Conservation (phyloP, 2,797 vertebrate species). For the Pseudomugil tenellus region DNA sequence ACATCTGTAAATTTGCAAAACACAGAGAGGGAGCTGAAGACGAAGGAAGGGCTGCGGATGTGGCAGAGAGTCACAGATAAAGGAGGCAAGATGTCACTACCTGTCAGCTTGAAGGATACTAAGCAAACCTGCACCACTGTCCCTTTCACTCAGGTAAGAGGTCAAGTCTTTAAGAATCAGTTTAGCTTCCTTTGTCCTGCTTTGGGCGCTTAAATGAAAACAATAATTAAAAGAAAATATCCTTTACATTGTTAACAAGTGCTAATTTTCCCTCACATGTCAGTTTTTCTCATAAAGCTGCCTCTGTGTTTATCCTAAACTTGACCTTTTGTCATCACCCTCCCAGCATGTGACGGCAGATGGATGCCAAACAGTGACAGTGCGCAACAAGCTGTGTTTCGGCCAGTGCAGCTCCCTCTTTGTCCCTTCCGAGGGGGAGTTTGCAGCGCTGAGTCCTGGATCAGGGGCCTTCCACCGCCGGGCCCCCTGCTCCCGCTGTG, state of each 20-base stretch:
- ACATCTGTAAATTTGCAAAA: conserved; percentile 46
- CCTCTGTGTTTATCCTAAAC: conserved; percentile 25
- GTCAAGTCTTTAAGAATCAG: neutral
- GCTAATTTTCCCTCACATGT: conserved; percentile 13
- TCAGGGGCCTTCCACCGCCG: conserved; percentile 31
- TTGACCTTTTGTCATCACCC: conserved; percentile 21
- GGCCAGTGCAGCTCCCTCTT: conserved; percentile 86
- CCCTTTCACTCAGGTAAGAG: conserved; percentile 80
- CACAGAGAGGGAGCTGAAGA: conserved; percentile 62
- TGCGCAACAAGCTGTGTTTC: conserved; percentile 84
- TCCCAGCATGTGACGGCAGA: conserved; percentile 77
- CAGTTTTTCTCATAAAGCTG: conserved; percentile 24
- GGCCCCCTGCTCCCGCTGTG: conserved; percentile 81
- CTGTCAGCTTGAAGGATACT: conserved; percentile 72
- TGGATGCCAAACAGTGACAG: conserved; percentile 74
- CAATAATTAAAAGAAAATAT: neutral
- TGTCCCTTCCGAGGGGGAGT: conserved; percentile 74
- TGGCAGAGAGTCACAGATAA: conserved; percentile 80
- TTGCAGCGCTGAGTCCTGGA: conserved; percentile 10
- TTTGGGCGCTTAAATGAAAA: neutral
- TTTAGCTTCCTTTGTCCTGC: neutral
- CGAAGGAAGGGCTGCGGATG: conserved; percentile 77
- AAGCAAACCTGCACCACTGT: conserved; percentile 77
- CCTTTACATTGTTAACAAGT: neutral
- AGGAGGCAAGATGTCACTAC: conserved; percentile 69